These are phyloP conservation scores for Characodon lateralis DNA, from an alignment of 2,797 vertebrate genomes.

Conservation along the genomic window DNA sequence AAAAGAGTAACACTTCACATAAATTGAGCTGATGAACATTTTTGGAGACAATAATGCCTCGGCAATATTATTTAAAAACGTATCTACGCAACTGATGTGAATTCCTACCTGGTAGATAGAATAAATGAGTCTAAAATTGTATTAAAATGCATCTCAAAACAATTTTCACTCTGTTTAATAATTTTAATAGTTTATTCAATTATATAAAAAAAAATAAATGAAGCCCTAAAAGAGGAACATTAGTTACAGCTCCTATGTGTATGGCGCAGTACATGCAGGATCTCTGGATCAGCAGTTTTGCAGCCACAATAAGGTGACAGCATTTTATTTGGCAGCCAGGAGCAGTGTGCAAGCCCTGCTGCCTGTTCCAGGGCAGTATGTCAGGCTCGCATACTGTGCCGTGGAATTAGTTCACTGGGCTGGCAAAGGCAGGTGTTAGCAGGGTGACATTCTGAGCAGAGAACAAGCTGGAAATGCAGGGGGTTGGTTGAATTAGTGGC, in stretches of 20 bases:
- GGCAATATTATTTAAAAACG: background rate
- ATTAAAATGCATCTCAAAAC: background rate
- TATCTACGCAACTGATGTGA: background rate
- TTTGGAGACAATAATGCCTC: background rate
- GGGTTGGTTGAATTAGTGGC: background rate
- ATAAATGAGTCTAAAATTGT: background rate
- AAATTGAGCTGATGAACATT: background rate
- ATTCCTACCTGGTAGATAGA: background rate
- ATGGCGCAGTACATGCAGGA: conserved; percentile 19
- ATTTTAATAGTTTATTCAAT: background rate
- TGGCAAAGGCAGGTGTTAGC: conserved; percentile 33
- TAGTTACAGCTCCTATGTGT: conserved; percentile 16
- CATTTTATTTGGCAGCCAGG: conserved; percentile 59
- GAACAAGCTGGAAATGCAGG: conserved; percentile 13
- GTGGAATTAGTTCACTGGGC: conserved; percentile 46
- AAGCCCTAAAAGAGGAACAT: conserved; percentile 9
- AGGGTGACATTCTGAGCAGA: conserved; percentile 21
- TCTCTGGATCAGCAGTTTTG: conserved; percentile 60
- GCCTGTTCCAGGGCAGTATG: conserved; percentile 57
- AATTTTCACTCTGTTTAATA: background rate
- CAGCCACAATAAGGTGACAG: conserved; percentile 48
- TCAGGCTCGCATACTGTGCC: conserved; percentile 39
- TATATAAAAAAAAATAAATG: background rate
- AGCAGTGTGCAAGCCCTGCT: conserved; percentile 19
- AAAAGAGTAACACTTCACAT: background rate